Evolutionary conservation across 2,797 vertebrate species (phyloP).

Genomic region (Mareca penelope): DNA sequence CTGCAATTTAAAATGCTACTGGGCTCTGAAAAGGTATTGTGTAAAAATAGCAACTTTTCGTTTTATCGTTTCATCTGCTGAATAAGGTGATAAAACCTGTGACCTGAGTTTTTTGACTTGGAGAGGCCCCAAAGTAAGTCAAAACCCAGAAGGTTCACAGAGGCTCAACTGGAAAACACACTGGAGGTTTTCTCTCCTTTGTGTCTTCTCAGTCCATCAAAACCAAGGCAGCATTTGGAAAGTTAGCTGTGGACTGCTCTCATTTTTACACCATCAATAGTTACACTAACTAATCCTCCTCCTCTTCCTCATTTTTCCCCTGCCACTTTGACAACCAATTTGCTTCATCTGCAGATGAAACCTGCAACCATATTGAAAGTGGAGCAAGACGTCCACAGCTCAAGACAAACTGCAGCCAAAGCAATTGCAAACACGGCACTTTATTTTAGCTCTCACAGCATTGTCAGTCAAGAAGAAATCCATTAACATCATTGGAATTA

Average conservation of each 20-base stretch:
- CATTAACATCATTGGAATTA: neutral
- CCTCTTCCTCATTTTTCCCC: neutral
- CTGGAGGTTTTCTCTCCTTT: neutral
- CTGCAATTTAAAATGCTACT: neutral
- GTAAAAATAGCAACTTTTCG: constrained; percentile 21
- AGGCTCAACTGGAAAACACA: neutral
- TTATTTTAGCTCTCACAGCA: neutral
- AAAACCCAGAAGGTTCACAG: neutral
- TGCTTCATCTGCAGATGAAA: neutral
- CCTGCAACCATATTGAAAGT: neutral
- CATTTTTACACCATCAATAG: neutral
- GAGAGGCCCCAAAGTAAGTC: neutral
- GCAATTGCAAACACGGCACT: neutral
- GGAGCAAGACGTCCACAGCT: neutral
- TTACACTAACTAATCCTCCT: neutral
- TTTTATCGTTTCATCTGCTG: constrained; percentile 6
- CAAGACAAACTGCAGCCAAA: neutral
- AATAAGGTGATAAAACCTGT: neutral
- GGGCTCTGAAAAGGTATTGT: neutral
- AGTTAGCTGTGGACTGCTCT: neutral
- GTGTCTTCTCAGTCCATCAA: neutral
- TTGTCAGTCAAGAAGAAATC: neutral
- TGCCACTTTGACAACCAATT: neutral
- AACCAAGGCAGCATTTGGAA: neutral
- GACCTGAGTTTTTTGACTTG: neutral